These are phyloP conservation scores for Microchrysa polita DNA, from an alignment of 2,888 invertebrate species.

Conservation along the genomic window DNA sequence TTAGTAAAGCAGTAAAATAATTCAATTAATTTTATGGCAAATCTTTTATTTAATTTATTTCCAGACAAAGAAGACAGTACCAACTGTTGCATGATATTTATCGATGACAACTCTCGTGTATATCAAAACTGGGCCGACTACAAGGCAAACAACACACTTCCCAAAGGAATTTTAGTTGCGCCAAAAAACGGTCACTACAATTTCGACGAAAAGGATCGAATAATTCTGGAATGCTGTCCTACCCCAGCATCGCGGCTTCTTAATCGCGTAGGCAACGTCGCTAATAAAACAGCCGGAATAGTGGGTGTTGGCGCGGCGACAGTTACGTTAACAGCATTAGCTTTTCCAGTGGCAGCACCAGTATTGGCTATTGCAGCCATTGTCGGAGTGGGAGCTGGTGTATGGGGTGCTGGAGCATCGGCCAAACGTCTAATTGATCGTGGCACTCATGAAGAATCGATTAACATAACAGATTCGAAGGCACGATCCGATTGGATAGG, in stretches of 20 bases:
- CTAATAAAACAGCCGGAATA: constrained; percentile 51
- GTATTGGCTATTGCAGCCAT: constrained; percentile 48
- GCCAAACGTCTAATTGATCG: constrained; percentile 55
- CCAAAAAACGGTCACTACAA: constrained; percentile 63
- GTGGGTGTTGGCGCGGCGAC: constrained; percentile 27
- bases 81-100: constrained; percentile 60
- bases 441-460: constrained; percentile 59
- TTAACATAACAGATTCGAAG: constrained; percentile 55
- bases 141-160: constrained; percentile 63
- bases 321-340: constrained; percentile 20
- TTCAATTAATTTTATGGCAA: too few relatives aligned
- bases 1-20: too few relatives aligned
- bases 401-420: constrained; percentile 51
- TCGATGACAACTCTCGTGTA: constrained; percentile 63
- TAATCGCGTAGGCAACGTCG: constrained; percentile 46
- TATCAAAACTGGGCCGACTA: constrained; percentile 66
- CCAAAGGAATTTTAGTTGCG: constrained; percentile 63
- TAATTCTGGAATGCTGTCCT: constrained; percentile 53
- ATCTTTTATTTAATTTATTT: neutral
- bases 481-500: constrained; percentile 59
- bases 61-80: constrained; percentile 53
- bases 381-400: constrained; percentile 54
- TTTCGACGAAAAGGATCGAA: constrained; percentile 50
- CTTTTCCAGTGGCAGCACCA: constrained; percentile 33
- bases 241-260: constrained; percentile 55